Evolutionary conservation across 2,888 invertebrate genomes (phyloP), one percentile per base, ranked within the genome.

Genomic region (Yponomeuta plumbellus): DNA sequence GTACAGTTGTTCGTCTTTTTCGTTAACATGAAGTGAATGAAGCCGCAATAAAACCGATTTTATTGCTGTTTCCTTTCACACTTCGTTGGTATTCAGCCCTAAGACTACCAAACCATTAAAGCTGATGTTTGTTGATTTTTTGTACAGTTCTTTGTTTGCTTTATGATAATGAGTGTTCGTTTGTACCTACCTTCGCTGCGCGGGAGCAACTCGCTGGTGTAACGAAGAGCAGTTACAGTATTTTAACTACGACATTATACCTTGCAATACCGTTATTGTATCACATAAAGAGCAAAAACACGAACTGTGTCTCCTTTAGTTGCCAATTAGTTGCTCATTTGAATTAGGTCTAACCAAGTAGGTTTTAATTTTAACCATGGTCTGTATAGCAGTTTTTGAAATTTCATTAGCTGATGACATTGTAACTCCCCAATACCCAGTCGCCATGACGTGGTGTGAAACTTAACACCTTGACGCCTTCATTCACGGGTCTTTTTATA

Each of bases 91-190:
- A 90, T 90, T 88, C 89, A 85, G 66, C 82, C 83, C 80, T 80
- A 75, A 79, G 83, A 85, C 86, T 84, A 86, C 85, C 84, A 84
- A 86, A 88, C 88, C 86, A 88, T 87, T 87, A 88, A 86, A 81
- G 78, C 80, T 79, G 80, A 80, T 85, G 83, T 88, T 88, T 88
- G 88, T 88, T 86, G 83, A 81, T 85, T 88, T 87, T 88, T 86
- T 85, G 80, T 70, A 59, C 65, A 78, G 77, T 72, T 83, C 81
- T 84, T 87, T 89, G 88, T 90, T 90, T 88, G 86, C 81, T 87
- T 88, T 91, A 88, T 90, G 91, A 90, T 90, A 90, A 89, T 88
- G 85, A 87, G 88, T 85, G 86, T 89, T 86, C 81, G 86, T 85
- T 85, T 87, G 83, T 63, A 66, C 66, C 66, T 63, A 66, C 66